phyloP scores from a whole-genome alignment of 2,888 invertebrate species.

The Torymus texanus region DNA sequence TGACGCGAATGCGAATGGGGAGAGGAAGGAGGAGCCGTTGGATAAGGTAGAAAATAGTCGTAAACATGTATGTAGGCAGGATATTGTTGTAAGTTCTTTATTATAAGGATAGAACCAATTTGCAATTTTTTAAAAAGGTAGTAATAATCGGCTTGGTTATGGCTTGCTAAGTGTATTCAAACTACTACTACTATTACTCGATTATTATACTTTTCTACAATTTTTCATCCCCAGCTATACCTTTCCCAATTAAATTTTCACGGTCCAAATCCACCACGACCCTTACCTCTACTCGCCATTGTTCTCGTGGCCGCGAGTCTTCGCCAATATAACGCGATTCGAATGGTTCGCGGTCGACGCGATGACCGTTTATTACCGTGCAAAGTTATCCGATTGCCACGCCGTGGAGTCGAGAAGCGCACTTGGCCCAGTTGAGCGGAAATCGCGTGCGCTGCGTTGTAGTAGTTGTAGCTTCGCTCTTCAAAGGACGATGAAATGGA shows the following conservation, averaged over 20 bases:
- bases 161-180: conserved; percentile 29
- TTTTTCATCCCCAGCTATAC: too few relatives aligned
- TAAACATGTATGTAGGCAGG: too few relatives aligned
- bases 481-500: conserved; percentile 15
- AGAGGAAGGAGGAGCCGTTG: conserved; percentile 5
- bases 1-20: conserved; percentile 59
- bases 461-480: neutral
- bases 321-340: too few relatives aligned
- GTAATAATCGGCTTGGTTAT: conserved; percentile 23
- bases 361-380: conserved; percentile 29
- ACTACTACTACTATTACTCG: too few relatives aligned
- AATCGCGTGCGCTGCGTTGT: conserved; percentile 15
- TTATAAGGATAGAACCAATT: too few relatives aligned
- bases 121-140: too few relatives aligned
- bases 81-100: too few relatives aligned
- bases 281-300: too few relatives aligned
- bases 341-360: neutral
- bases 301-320: too few relatives aligned
- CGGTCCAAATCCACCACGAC: too few relatives aligned
- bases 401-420: conserved; percentile 53
- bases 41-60: conserved; percentile 35
- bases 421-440: conserved; percentile 47
- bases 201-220: too few relatives aligned
- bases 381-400: conserved; percentile 33
- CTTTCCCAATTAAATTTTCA: too few relatives aligned